These are phyloP conservation scores for Xestia ashworthii DNA, from an alignment of 2,888 invertebrate genomes.

Conservation along the genomic window DNA sequence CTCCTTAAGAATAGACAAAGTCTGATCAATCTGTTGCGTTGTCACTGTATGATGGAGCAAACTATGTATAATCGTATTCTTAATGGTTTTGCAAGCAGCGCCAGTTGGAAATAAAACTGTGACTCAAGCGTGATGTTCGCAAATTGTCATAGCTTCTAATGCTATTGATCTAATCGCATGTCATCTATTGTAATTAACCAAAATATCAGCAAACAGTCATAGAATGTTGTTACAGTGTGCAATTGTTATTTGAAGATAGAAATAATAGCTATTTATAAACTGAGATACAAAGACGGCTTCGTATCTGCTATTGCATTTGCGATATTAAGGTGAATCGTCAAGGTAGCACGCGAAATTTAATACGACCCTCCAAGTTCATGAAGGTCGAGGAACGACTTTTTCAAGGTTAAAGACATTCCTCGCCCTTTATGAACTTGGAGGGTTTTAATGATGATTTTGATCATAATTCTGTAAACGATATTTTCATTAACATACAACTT, in stretches of 20 bases:
- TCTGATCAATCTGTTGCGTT: no score
- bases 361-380: no score
- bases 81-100: background rate
- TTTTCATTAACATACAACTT: no score
- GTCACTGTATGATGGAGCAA: no score
- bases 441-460: no score
- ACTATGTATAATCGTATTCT: no score
- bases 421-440: no score
- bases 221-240: background rate
- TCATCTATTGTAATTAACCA: constrained; percentile 10
- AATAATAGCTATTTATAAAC: background rate
- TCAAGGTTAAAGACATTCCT: no score
- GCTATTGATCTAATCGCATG: background rate
- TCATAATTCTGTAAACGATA: no score
- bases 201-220: constrained; percentile 12
- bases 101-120: background rate
- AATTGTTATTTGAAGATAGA: background rate
- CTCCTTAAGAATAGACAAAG: no score
- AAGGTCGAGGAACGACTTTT: no score
- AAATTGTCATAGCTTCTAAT: background rate
- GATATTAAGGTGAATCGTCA: background rate
- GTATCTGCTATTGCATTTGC: background rate
- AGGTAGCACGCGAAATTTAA: no score
- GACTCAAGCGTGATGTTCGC: background rate
- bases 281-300: background rate